Evolutionary conservation across 2,113 vertebrate genomes (phyloP), one percentile per base, ranked within the genome.

Genomic region (Brachyhypopomus occidentalis): DNA sequence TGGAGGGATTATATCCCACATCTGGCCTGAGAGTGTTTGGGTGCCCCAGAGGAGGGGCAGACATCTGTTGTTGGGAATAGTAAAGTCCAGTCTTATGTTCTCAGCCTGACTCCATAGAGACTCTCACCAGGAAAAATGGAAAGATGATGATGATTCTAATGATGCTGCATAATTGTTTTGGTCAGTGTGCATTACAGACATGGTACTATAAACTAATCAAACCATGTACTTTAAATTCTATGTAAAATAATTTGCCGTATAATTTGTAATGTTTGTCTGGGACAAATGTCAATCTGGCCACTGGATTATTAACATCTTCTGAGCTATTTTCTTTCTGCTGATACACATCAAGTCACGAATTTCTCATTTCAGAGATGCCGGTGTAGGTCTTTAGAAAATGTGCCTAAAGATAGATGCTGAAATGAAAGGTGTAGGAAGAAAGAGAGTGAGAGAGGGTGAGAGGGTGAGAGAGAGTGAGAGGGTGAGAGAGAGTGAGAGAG

Each of bases 401-500:
- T 23, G 7, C n/a, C 34, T 41, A 23, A 76, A 79, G 67, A 60
- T 55, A 2, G 3, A 60, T 36, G 59, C 20, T 5, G 71, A 27
- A 48, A 48, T n/a, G n/a, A n/a, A n/a, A n/a, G n/a, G n/a, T n/a
- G n/a, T n/a, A 48, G 11, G 1, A 48, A 48, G 11, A 8, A 48
- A n/a, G 38, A 69, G 70, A 38, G 25, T 45, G 34, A 58, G 63
- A 38, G 3, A 38, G 62, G 20, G 62, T 56, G 69, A n/a, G n/a
- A n/a, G n/a, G n/a, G n/a, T n/a, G n/a, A n/a, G n/a, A n/a, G n/a
- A n/a, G 34, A 38, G 74, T 78, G 72, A 16, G 30, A 36, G 38
- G 62, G 66, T 52, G 72, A 82, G 58, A 82, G 85, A 67, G 86
- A 87, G 87, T 74, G 64, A 78, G 76, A 84, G 59, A 72, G 79